Evolutionary conservation across 1,140 invertebrate species (phyloP).

Genomic region (Drosophila ficusphila): DNA sequence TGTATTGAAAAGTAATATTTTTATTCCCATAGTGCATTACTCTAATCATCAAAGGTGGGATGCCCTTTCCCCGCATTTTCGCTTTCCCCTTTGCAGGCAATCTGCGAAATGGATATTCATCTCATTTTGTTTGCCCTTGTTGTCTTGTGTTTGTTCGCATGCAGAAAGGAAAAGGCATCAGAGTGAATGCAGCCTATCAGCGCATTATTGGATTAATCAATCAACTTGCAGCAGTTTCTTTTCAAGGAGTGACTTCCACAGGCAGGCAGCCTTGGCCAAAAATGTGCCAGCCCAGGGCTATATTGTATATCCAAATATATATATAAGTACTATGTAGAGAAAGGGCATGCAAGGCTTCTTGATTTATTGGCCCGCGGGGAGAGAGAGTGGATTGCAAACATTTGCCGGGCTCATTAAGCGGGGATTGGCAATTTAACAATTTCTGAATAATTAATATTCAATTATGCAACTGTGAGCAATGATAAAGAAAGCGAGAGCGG

Average conservation of each 20-base stretch:
- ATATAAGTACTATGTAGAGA: neutral
- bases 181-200: conserved; percentile 29
- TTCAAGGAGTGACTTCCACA: conserved; percentile 16
- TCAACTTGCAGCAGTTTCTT: conserved; percentile 58
- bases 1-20: conserved; percentile 36
- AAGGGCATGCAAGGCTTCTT: conserved; percentile 3
- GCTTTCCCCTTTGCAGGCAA: conserved; percentile 9
- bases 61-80: too few relatives aligned
- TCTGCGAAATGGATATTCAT: conserved; percentile 60
- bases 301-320: neutral
- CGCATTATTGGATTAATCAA: conserved; percentile 77
- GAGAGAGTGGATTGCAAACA: neutral
- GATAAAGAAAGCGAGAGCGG: conserved; percentile 13
- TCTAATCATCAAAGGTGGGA: conserved; percentile 64
- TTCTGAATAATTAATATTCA: conserved; percentile 82
- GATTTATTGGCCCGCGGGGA: conserved; percentile 46
- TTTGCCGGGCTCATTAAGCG: conserved; percentile 47
- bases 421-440: conserved; percentile 67
- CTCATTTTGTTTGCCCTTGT: conserved; percentile 49
- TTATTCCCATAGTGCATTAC: conserved; percentile 66
- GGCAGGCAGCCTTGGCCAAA: neutral
- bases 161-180: conserved; percentile 2
- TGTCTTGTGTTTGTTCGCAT: conserved; percentile 6
- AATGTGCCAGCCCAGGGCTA: neutral
- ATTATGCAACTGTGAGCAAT: conserved; percentile 64